Conservation (phyloP, 1,140 invertebrate species). For the Zaprionus taronus region DNA sequence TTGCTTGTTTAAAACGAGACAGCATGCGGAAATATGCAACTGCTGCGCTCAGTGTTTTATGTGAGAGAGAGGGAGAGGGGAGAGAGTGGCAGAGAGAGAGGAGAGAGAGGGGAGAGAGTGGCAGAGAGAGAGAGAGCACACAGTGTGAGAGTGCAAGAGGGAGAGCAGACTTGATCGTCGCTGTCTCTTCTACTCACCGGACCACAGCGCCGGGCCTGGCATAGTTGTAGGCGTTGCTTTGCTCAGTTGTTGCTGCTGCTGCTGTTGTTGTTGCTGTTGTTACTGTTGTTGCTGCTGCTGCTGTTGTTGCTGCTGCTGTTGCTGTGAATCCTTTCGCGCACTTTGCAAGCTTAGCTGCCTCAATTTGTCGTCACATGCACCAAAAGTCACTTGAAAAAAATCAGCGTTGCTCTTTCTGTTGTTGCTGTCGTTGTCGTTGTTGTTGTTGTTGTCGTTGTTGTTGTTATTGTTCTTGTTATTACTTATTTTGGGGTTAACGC, state of each 20-base stretch:
- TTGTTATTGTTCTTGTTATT: not conserved
- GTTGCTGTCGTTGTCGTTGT: not conserved
- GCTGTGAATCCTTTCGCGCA: conserved; percentile 6
- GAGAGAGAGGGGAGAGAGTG: conserved; percentile 15
- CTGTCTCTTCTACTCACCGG: conserved; percentile 70
- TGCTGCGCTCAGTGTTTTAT: not conserved
- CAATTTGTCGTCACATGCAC: conserved; percentile 19
- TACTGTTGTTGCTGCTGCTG: conserved; percentile 15
- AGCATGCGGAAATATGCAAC: conserved; percentile 52
- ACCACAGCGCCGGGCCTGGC: conserved; percentile 84
- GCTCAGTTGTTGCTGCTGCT: conserved; percentile 51
- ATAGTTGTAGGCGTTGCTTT: conserved; percentile 68
- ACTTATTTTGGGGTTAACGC: conserved; percentile 24
- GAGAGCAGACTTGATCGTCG: conserved; percentile 4
- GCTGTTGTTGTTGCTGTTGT: conserved; percentile 38
- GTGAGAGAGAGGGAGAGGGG: conserved; percentile 20
- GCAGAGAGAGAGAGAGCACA: conserved; percentile 2
- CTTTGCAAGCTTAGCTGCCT: conserved; percentile 7
- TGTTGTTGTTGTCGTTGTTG: not conserved
- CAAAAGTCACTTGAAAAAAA: conserved; percentile 39
- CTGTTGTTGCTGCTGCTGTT: not conserved
- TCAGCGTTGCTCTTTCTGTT: not conserved
- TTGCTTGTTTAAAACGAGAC: conserved; percentile 18
- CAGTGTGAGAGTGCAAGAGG: conserved; percentile 20
- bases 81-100: conserved; percentile 2